These are phyloP conservation scores for Pleuronectes platessa DNA, from an alignment of 2,113 vertebrate species.

Conservation along the genomic window DNA sequence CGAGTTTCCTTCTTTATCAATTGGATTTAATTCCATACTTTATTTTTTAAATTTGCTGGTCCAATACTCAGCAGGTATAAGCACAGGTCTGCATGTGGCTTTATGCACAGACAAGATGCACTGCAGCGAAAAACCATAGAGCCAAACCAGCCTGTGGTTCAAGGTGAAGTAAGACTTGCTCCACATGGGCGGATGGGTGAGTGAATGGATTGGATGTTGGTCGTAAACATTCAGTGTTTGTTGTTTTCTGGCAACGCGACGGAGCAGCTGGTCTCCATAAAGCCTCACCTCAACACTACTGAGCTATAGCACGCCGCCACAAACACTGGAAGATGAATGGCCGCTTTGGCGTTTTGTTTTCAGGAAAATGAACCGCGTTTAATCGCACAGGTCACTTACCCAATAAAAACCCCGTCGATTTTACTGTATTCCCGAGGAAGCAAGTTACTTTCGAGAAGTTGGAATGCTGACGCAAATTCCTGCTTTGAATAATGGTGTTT, in stretches of 20 bases:
- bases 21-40: neutral
- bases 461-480: constrained; percentile 16
- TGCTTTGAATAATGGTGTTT: constrained; percentile 24
- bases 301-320: constrained; percentile 38
- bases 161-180: constrained; percentile 21
- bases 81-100: neutral
- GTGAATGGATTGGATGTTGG: constrained; percentile 41
- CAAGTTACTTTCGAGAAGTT: constrained; percentile 9
- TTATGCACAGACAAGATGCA: neutral
- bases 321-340: constrained; percentile 35
- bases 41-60: constrained; percentile 3
- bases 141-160: constrained; percentile 14
- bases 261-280: constrained; percentile 72
- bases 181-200: constrained; percentile 37
- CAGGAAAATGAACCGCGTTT: constrained; percentile 27
- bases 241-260: constrained; percentile 51
- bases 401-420: constrained; percentile 31
- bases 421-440: constrained; percentile 12
- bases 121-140: neutral
- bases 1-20: neutral
- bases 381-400: constrained; percentile 26
- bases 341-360: constrained; percentile 29
- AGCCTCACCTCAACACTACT: constrained; percentile 49
- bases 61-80: neutral
- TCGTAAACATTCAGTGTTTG: constrained; percentile 72